A percentile compares a stretch with the other conserved stretches of the same genome.
These are phyloP conservation scores for Cecidostiba fungosa DNA, from an alignment of 2,888 invertebrate species.

Conservation along the genomic window DNA sequence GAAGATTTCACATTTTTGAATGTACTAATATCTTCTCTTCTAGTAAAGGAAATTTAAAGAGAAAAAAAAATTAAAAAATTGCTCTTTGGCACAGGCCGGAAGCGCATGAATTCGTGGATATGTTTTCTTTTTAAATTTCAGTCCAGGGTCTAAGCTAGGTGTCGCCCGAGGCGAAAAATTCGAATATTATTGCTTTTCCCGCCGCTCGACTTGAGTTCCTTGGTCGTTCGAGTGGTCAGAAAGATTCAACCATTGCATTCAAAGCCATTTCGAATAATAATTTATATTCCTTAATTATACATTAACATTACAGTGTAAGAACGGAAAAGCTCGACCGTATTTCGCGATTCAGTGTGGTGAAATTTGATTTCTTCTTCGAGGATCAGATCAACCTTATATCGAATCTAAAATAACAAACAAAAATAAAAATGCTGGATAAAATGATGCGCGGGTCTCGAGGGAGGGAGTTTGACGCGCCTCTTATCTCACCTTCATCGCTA, in stretches of 20 bases:
- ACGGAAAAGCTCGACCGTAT: neutral
- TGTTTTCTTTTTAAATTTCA: constrained; percentile 63
- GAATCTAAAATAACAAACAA: neutral
- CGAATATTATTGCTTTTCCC: constrained; percentile 54
- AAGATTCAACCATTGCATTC: constrained; percentile 20
- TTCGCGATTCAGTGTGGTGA: constrained; percentile 12
- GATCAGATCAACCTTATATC: neutral
- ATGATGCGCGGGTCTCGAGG: constrained; percentile 64
- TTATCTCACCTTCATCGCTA: constrained; percentile 69
- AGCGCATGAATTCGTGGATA: constrained; percentile 68
- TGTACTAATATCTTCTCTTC: neutral
- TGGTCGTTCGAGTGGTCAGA: constrained; percentile 51
- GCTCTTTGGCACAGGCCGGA: constrained; percentile 70
- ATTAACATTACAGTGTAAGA: constrained; percentile 18
- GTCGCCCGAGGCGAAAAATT: constrained; percentile 26
- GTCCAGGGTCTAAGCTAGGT: constrained; percentile 38
- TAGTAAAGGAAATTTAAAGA: constrained; percentile 4
- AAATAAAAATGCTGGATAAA: constrained; percentile 38
- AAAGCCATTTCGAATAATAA: neutral
- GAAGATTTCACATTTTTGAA: constrained; percentile 31
- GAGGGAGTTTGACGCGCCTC: constrained; percentile 69
- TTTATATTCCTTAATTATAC: constrained; percentile 18
- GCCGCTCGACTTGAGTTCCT: constrained; percentile 50
- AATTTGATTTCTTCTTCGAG: constrained; percentile 3
- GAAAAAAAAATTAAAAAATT: constrained; percentile 22